Percentiles rank a stretch among this genome's conserved stretches.
phyloP scores from a whole-genome alignment of 2,797 vertebrate genomes.

The Coracias cyanogaster region DNA sequence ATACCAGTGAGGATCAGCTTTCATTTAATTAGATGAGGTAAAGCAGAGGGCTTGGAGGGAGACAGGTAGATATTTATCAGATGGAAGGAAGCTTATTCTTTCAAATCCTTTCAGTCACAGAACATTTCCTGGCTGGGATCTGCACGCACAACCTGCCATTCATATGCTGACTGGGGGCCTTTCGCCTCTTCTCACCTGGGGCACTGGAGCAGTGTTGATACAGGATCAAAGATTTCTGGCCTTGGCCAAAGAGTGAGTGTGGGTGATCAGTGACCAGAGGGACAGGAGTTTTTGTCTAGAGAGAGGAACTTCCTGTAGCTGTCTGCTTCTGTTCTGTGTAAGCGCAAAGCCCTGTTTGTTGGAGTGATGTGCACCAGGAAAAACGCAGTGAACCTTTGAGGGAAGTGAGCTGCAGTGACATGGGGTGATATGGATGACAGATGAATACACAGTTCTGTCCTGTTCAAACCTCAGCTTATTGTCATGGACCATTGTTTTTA shows the following conservation, averaged over 20 bases:
- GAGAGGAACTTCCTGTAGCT: neutral
- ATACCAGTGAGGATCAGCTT: conserved; percentile 35
- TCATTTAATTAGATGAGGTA: conserved; percentile 61
- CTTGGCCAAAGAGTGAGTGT: neutral
- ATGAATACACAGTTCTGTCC: neutral
- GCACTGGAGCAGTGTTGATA: neutral
- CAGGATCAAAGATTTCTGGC: neutral
- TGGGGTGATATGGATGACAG: neutral
- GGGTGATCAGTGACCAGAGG: neutral
- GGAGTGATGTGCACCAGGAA: neutral
- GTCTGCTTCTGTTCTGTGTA: neutral
- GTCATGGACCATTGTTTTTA: neutral
- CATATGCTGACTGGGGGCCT: neutral
- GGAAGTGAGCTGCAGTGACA: neutral
- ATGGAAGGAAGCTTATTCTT: conserved; percentile 19
- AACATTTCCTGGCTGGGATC: conserved; percentile 1
- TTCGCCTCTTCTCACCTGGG: neutral
- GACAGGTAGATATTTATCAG: conserved; percentile 33
- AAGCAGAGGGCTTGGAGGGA: conserved; percentile 19
- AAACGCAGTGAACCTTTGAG: neutral
- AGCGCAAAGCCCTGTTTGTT: neutral
- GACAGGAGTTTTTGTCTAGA: neutral
- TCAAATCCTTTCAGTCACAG: conserved; percentile 38
- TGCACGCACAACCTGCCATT: neutral
- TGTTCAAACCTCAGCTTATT: neutral